A percentile compares a stretch with the other conserved stretches of the same genome.
phyloP scores from a whole-genome alignment of 2,888 invertebrate species.

The Pristionchus fissidentatus region DNA sequence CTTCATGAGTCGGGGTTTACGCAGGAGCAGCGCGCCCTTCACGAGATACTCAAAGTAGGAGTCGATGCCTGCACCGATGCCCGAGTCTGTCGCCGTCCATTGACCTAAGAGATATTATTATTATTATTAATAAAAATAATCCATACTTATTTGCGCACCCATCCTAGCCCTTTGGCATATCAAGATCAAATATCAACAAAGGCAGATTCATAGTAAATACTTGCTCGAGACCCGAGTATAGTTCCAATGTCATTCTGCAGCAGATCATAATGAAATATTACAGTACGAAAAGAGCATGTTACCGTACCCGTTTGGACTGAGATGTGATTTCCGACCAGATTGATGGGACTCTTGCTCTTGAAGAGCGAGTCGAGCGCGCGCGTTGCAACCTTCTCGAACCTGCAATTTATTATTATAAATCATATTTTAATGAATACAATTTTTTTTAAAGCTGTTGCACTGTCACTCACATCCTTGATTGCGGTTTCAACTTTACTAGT shows the following conservation, averaged over 20 bases:
- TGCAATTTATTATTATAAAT: background rate
- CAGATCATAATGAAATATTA: background rate
- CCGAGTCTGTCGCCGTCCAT: constrained; percentile 98
- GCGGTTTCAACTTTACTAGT: too few relatives aligned
- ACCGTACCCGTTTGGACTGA: constrained; percentile 86
- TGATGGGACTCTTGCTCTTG: constrained; percentile 84
- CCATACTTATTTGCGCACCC: background rate
- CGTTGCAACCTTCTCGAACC: constrained; percentile 90
- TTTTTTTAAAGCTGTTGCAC: too few relatives aligned
- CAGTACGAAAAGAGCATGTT: too few relatives aligned
- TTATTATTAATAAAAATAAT: background rate
- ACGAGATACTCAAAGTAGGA: constrained; percentile 98
- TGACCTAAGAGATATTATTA: constrained; percentile 56
- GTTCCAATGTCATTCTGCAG: background rate
- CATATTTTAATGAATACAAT: background rate
- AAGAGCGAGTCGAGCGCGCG: constrained; percentile 89
- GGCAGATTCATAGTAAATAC: too few relatives aligned
- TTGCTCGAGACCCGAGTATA: background rate
- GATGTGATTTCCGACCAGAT: constrained; percentile 91
- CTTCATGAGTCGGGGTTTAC: constrained; percentile 90
- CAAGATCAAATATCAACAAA: too few relatives aligned
- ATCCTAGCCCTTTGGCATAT: too few relatives aligned
- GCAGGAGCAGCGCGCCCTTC: constrained; percentile 92
- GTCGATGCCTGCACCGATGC: constrained; percentile 84
- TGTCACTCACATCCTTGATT: background rate